phyloP scores from a whole-genome alignment of 2,113 vertebrate species.

The Zosterops lateralis region DNA sequence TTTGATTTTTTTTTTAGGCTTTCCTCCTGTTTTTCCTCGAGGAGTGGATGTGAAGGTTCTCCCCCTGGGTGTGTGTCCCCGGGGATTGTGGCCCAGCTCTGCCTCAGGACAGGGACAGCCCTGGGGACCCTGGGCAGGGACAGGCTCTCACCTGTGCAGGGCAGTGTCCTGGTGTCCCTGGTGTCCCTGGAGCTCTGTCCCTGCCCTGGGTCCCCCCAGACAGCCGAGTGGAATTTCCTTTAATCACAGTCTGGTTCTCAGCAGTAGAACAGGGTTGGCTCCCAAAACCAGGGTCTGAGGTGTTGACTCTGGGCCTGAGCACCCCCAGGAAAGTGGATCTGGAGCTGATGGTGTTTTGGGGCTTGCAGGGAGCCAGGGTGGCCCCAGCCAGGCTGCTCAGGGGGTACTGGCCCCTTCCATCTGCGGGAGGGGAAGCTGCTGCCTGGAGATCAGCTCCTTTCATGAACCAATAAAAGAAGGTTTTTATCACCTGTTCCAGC shows the following conservation, averaged over 20 bases:
- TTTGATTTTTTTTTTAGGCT: not conserved
- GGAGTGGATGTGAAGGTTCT: not conserved
- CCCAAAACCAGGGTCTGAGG: rapidly evolving
- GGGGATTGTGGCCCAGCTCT: not conserved
- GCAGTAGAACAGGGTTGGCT: rapidly evolving
- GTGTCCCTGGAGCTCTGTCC: not conserved
- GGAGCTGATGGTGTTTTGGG: rapidly evolving
- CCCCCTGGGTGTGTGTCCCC: rapidly evolving
- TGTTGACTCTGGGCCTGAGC: rapidly evolving
- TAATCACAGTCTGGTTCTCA: rapidly evolving
- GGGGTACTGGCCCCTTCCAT: not conserved
- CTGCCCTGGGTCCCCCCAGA: rapidly evolving
- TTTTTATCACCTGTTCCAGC: conserved; percentile 31
- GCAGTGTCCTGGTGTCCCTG: not conserved
- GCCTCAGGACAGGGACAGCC: rapidly evolving
- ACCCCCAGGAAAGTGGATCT: rapidly evolving
- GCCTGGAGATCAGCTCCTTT: not conserved
- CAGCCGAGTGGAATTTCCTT: rapidly evolving
- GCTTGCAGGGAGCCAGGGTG: rapidly evolving
- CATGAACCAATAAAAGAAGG: conserved; percentile 26
- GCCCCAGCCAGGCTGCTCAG: not conserved
- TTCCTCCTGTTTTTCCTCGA: rapidly evolving
- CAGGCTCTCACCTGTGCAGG: rapidly evolving
- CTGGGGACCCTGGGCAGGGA: not conserved
- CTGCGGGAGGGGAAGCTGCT: not conserved